Percentiles rank a stretch among this genome's conserved stretches.
Evolutionary conservation across 1,140 invertebrate species (phyloP).

Genomic region (Drepana arcuata): DNA sequence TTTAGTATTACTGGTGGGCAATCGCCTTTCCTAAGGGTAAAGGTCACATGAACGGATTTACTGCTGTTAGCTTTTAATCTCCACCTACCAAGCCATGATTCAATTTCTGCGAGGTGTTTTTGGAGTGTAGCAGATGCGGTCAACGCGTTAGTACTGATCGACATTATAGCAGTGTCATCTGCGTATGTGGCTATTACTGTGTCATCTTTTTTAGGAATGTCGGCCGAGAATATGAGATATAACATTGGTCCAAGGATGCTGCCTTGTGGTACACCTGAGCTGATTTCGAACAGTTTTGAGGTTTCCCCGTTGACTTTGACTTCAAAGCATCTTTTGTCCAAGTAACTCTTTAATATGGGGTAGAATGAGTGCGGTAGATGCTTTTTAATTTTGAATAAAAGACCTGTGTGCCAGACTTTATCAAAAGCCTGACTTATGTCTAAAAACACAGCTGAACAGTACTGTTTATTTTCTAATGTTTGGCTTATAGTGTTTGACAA

Average conservation of each 20-base stretch:
- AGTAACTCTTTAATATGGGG: conserved; percentile 3
- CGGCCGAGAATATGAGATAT: conserved; percentile 15
- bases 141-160: conserved; percentile 3
- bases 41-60: conserved; percentile 31
- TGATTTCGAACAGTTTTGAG: conserved; percentile 4
- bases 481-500: conserved; percentile 16
- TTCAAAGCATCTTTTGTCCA: conserved; percentile 10
- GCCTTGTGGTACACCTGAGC: conserved; percentile 34
- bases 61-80: conserved; percentile 24
- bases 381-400: conserved; percentile 25
- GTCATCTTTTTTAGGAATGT: conserved; percentile 2
- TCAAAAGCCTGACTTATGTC: conserved; percentile 38
- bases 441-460: conserved; percentile 28
- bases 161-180: conserved; percentile 9
- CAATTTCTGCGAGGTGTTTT: conserved; percentile 5
- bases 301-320: conserved; percentile 3
- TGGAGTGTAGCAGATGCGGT: conserved; percentile 4
- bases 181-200: conserved; percentile 10
- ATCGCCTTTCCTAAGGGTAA: background rate
- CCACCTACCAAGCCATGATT: conserved; percentile 16
- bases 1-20: background rate
- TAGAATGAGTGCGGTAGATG: conserved; percentile 4
- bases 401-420: conserved; percentile 28
- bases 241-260: conserved; percentile 32
- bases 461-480: conserved; percentile 25